Conservation (phyloP, 1,140 invertebrate species). For the Aphidius ervi region DNA sequence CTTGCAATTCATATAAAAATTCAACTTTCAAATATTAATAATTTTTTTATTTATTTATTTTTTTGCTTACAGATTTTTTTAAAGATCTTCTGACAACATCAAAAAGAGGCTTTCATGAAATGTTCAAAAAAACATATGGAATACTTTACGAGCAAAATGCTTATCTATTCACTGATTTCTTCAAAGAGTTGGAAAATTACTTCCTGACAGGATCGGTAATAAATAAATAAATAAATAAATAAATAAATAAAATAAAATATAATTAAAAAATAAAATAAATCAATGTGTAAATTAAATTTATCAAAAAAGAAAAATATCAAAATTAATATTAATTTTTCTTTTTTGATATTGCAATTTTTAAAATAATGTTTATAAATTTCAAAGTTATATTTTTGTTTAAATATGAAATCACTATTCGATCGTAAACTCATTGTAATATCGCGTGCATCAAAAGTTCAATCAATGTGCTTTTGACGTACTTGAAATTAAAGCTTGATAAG, state of each 20-base stretch:
- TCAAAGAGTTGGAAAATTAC: constrained; percentile 85
- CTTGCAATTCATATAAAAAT: too few species aligned
- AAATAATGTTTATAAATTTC: constrained; percentile 21
- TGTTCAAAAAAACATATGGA: constrained; percentile 94
- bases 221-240: constrained; percentile 10
- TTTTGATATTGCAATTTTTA: constrained; percentile 25
- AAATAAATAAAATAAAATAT: neutral
- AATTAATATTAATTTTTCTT: too few species aligned
- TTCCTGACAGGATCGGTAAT: constrained; percentile 68
- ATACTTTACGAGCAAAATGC: constrained; percentile 92
- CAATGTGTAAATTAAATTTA: too few species aligned
- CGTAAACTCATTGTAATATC: constrained; percentile 14
- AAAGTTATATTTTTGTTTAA: constrained; percentile 12
- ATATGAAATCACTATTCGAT: constrained; percentile 7
- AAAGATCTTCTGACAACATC: constrained; percentile 77
- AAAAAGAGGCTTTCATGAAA: constrained; percentile 81
- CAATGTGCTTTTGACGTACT: constrained; percentile 31
- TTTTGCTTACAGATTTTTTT: constrained; percentile 73
- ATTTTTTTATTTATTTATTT: constrained; percentile 6
- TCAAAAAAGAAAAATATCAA: too few species aligned
- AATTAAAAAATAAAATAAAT: too few species aligned
- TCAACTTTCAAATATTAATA: too few species aligned
- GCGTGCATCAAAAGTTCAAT: constrained; percentile 32
- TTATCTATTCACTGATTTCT: constrained; percentile 88
- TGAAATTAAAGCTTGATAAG: neutral